Evolutionary conservation across 2,888 invertebrate genomes (phyloP), one percentile per base, ranked within the genome.

Genomic region (Aspidapion aeneum): DNA sequence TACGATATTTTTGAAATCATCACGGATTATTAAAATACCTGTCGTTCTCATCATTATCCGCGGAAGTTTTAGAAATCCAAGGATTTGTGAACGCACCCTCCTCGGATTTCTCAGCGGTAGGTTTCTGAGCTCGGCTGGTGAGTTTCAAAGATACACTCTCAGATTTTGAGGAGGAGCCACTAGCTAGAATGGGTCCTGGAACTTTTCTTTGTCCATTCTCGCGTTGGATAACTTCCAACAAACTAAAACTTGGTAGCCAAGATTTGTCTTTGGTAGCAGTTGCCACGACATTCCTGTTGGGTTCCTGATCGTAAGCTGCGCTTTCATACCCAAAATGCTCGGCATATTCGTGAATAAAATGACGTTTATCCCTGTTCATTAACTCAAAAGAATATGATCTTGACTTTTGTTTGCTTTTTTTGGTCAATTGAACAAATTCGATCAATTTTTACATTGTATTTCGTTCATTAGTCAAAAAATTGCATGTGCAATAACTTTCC

Each of bases 271-370:
- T 76, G 61, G 73, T 81, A 77, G 96, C 95, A 17, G 94, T 95
- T 20, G 93, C 94, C n/a, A 96, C 93, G 17, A 98, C 92, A 81
- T 97, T 98, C 67, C 96, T 85, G 78, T 97, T 96, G 0, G 98
- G 98, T 76, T 97, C 97, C 18, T 90, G 89, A 81, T 98, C 98
- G 78, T 96, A 97, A 19, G 96, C 95, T 64, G 93, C 91, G 68
- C 96, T 93, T 74, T 94, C 91, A 72, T 96, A 92, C 51, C 96
- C 96, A 82, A 98, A 98, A 80, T 93, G 93, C 74, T 12, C 93
- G 72, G 95, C 95, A 78, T 95, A 87, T 78, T 98, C 98, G 80
- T 98, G 97, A 9, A 98, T 88, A 74, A 97, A 88, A 75, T 92
- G 91, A 1, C 98, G 85, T 79, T 96, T 96, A 72, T 94, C 94